Percentiles rank a stretch among this genome's conserved stretches.
Evolutionary conservation across 2,888 invertebrate genomes (phyloP).

Genomic region (Apomyelois bistriatella): DNA sequence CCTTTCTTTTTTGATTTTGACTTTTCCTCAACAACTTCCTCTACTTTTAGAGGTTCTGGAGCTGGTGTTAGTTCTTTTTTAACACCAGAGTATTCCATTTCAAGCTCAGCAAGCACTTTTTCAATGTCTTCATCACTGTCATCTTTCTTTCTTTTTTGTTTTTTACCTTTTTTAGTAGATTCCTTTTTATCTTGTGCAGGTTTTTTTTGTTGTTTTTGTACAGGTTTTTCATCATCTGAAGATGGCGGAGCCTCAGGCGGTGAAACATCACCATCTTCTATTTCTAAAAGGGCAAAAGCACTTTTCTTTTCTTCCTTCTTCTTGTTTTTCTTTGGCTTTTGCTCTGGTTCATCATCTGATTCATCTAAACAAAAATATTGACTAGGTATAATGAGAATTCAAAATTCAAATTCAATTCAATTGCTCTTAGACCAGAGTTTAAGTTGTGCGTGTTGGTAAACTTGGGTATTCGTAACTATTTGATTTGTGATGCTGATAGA

Average conservation of each 20-base stretch:
- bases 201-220: constrained; percentile 57
- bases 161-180: constrained; percentile 84
- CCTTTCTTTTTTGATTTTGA: constrained; percentile 62
- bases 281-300: constrained; percentile 84
- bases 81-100: constrained; percentile 87
- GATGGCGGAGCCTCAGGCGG: constrained; percentile 62
- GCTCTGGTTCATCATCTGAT: constrained; percentile 65
- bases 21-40: constrained; percentile 60
- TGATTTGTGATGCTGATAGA: too few relatives aligned
- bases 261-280: constrained; percentile 81
- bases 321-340: constrained; percentile 64
- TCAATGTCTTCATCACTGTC: constrained; percentile 91
- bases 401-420: too few relatives aligned
- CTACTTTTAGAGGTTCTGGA: constrained; percentile 54
- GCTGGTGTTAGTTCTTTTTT: constrained; percentile 70
- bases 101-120: constrained; percentile 89
- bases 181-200: constrained; percentile 63
- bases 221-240: constrained; percentile 67
- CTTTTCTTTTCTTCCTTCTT: constrained; percentile 76
- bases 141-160: constrained; percentile 85
- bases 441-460: too few relatives aligned
- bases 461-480: too few relatives aligned
- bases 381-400: too few relatives aligned
- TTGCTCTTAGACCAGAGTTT: too few relatives aligned
- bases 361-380: constrained; percentile 48